Conservation (phyloP, 2,113 vertebrate species). For the Alces alces region DNA sequence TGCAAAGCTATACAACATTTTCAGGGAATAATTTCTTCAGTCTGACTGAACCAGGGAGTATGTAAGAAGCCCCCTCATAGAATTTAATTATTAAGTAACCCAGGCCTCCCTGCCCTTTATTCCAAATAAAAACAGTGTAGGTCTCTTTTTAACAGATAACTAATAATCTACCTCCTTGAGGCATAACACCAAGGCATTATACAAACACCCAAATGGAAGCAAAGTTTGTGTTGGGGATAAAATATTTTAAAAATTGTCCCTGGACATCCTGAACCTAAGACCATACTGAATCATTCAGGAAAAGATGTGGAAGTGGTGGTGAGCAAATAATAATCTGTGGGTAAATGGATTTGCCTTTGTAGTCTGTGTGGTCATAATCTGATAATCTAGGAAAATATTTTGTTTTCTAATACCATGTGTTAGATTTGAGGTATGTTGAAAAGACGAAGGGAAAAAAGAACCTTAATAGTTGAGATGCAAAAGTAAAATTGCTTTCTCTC, state of each 20-base stretch:
- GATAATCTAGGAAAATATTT: constrained; percentile 7
- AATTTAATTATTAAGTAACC: neutral
- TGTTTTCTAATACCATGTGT: neutral
- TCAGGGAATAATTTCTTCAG: neutral
- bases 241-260: neutral
- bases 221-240: neutral
- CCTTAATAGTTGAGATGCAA: neutral
- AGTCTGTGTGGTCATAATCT: constrained; percentile 1
- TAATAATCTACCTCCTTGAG: neutral
- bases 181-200: neutral
- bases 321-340: neutral
- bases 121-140: neutral
- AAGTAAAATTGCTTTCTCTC: neutral
- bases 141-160: neutral
- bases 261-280: neutral
- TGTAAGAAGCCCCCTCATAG: neutral
- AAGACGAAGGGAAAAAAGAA: neutral
- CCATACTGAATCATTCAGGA: neutral
- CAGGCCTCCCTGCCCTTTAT: neutral
- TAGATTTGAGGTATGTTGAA: neutral
- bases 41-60: too few relatives aligned
- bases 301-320: neutral
- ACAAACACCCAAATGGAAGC: neutral
- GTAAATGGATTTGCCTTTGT: neutral
- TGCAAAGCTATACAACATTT: neutral